phyloP scores from a whole-genome alignment of 2,113 vertebrate species.

The Tragulus kanchil region DNA sequence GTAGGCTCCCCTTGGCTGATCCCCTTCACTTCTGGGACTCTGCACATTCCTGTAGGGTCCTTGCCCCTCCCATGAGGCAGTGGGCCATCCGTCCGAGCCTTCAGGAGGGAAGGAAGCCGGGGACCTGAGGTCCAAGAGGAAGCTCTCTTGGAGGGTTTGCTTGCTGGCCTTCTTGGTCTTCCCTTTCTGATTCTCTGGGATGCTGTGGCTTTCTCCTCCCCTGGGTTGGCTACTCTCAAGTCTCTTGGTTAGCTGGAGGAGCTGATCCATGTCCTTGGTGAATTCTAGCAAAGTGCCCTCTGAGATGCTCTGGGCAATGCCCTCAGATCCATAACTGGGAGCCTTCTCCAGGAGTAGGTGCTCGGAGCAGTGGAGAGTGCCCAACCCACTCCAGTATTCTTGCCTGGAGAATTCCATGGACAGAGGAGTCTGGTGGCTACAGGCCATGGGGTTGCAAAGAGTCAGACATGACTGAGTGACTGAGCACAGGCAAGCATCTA shows the following conservation, averaged over 20 bases:
- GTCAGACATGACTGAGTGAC: not conserved
- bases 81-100: not conserved
- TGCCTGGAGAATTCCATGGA: not conserved
- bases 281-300: constrained; percentile 96
- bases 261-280: constrained; percentile 95
- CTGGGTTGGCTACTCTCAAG: not conserved
- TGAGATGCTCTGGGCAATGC: constrained; percentile 77
- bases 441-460: not conserved
- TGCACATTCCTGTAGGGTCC: not conserved
- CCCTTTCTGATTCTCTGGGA: constrained; percentile 73
- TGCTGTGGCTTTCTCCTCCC: not conserved
- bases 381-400: not conserved
- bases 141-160: constrained; percentile 94
- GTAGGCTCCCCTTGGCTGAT: not conserved
- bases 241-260: constrained; percentile 86
- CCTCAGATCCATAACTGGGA: constrained; percentile 87
- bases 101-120: not conserved
- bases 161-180: constrained; percentile 88
- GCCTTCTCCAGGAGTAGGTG: constrained; percentile 87
- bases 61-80: accelerated
- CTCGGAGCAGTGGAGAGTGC: constrained; percentile 77
- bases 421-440: not conserved
- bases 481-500: not conserved
- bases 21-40: not conserved
- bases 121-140: constrained; percentile 89